Base-by-base conservation (phyloP, 1,140 invertebrate species). In the Calliphora vicina region DNA sequence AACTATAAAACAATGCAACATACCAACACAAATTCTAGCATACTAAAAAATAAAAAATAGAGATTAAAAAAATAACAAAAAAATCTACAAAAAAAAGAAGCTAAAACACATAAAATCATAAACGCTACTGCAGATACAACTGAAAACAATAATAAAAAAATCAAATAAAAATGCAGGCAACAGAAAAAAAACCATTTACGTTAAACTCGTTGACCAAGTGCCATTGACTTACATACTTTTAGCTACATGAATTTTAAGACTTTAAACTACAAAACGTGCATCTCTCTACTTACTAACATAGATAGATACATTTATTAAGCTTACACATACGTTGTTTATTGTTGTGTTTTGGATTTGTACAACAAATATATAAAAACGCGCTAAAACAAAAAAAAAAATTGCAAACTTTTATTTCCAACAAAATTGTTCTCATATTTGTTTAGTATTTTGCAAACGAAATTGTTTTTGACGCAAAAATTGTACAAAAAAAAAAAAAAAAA, bases 141-240 rank as follows among this genome's bases (percentile, higher is more conserved):
- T 35, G 35, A 35, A 35, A 35, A 35, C 35, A 35, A 35, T 35
- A 35, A 35, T 35, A 35, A 35, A 35, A 35, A 35, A 35, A 35
- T 29, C 35, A 35, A 35, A 35, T 35, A 35, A 35, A 35, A 35
- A 35, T 35, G 13, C 71, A 73, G 5, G 6, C 26, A 35, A 27
- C 26, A 0, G 25, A 71, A 26, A 23, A 73, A 73, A 73, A 25
- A 6, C 25, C 26, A 67, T 67, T 67, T 67, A 67, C 61, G 61
- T 67, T 67, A 67, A 67, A 67, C 61, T 67, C 61, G 61, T 67
- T 67, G 61, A 67, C 61, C 61, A 67, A 67, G 61, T 67, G 61
- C 61, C 61, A 67, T 67, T 67, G 61, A 67, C 61, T 67, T 67
- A 67, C 61, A 67, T 57, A 57, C 50, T 57, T 57, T 57, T 57